Conservation (phyloP, 2,888 invertebrate genomes). For the Eulithis prunata region DNA sequence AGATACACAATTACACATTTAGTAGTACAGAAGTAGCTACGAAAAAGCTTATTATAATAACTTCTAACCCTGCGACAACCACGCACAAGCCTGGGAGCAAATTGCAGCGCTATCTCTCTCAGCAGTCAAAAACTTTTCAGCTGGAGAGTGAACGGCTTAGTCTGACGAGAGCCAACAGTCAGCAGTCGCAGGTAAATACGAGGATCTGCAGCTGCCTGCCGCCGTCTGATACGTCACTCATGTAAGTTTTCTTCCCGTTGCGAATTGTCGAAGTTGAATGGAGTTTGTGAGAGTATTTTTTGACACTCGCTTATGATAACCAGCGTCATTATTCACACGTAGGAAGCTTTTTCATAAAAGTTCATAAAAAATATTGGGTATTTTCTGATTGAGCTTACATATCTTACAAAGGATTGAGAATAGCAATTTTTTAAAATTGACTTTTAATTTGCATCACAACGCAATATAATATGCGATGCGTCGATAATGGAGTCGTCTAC, state of each 20-base stretch:
- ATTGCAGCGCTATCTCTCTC: conserved; percentile 61
- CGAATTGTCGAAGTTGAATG: conserved; percentile 62
- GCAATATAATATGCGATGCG: conserved; percentile 71
- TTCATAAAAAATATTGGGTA: no score
- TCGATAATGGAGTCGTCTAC: conserved; percentile 75
- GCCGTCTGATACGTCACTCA: conserved; percentile 75
- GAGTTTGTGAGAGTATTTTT: conserved; percentile 46
- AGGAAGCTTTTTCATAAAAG: no score
- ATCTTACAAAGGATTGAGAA: background rate
- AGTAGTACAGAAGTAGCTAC: background rate
- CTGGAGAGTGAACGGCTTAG: conserved; percentile 65
- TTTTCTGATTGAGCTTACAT: no score
- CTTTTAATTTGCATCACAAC: conserved; percentile 55
- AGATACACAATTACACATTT: no score
- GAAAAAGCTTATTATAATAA: background rate
- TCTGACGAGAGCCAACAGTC: conserved; percentile 59
- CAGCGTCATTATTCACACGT: background rate
- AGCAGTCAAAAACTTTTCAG: conserved; percentile 74
- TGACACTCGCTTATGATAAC: conserved; percentile 12
- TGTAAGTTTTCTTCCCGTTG: conserved; percentile 68
- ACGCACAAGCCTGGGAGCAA: conserved; percentile 44
- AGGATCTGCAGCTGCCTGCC: conserved; percentile 64
- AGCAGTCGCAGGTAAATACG: conserved; percentile 64
- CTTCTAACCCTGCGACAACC: conserved; percentile 15
- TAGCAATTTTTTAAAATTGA: conserved; percentile 33